Evolutionary conservation across 2,113 vertebrate species (phyloP).

Genomic region (Rana temporaria): DNA sequence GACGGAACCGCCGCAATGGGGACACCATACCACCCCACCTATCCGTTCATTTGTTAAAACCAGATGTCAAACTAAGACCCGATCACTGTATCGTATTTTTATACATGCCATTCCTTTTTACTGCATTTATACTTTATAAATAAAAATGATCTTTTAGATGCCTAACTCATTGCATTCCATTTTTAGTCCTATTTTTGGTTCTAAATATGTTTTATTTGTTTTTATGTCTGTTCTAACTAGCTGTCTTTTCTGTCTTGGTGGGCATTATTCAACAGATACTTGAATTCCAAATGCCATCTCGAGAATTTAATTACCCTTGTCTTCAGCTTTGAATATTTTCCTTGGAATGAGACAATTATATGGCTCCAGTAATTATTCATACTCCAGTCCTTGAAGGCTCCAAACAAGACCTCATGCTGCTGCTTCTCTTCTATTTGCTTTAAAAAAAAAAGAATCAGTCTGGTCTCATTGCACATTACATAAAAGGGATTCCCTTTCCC

Average conservation of each 20-base stretch:
- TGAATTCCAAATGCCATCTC: conserved; percentile 21
- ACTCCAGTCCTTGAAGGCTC: conserved; percentile 28
- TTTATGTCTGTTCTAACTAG: not conserved
- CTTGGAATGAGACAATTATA: conserved; percentile 36
- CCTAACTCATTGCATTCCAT: too few relatives aligned
- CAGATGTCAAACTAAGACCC: too few relatives aligned
- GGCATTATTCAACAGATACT: conserved; percentile 5
- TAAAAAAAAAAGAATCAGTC: conserved; percentile 17
- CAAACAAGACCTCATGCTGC: conserved; percentile 41
- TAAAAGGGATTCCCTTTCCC: conserved; percentile 35
- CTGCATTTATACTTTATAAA: too few relatives aligned
- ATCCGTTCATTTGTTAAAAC: too few relatives aligned
- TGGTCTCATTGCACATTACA: conserved; percentile 19
- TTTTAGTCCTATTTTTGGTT: not conserved
- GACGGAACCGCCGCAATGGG: too few relatives aligned
- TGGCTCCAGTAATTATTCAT: conserved; percentile 44
- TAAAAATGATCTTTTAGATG: too few relatives aligned
- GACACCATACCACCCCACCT: too few relatives aligned
- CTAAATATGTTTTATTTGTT: not conserved
- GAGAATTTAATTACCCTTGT: conserved; percentile 41
- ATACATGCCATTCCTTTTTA: too few relatives aligned
- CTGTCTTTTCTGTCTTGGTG: not conserved
- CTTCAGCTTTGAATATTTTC: conserved; percentile 38
- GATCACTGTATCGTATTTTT: too few relatives aligned
- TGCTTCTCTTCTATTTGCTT: conserved; percentile 28